phyloP scores from a whole-genome alignment of 2,797 vertebrate species.

The Gallinago stenura region DNA sequence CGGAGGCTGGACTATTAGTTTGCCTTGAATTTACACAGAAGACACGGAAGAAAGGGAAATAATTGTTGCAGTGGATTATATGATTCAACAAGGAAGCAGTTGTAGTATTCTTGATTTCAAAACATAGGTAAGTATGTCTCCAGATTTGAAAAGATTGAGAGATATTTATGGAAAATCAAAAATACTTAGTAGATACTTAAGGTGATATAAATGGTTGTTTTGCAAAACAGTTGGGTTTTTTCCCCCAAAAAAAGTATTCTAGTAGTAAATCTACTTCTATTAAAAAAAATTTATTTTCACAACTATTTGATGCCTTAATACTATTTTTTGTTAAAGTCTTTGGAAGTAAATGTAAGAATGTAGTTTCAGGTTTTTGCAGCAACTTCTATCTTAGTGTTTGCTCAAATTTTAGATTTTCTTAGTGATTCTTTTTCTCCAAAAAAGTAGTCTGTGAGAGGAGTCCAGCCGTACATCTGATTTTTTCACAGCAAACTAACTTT shows the following conservation, averaged over 20 bases:
- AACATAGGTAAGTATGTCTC: not conserved
- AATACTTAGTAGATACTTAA: not conserved
- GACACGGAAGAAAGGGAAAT: not conserved
- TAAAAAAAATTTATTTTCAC: not conserved
- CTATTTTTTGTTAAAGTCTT: not conserved
- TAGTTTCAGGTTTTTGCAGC: not conserved
- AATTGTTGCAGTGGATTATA: not conserved
- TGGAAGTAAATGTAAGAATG: not conserved
- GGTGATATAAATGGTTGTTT: not conserved
- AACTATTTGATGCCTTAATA: not conserved
- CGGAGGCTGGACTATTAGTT: not conserved
- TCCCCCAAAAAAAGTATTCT: not conserved
- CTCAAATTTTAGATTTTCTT: not conserved
- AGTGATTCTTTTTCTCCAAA: accelerated
- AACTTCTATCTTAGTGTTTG: not conserved
- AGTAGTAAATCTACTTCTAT: not conserved
- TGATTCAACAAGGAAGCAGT: not conserved
- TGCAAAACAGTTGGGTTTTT: not conserved
- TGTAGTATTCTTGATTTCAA: not conserved
- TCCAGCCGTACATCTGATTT: not conserved
- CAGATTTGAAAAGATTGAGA: not conserved
- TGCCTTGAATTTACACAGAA: not conserved
- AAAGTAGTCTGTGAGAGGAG: not conserved
- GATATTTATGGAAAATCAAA: not conserved
- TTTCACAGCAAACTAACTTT: not conserved